A percentile compares a stretch with the other conserved stretches of the same genome.
phyloP scores from a whole-genome alignment of 2,888 invertebrate species.

The Beris chalybata region DNA sequence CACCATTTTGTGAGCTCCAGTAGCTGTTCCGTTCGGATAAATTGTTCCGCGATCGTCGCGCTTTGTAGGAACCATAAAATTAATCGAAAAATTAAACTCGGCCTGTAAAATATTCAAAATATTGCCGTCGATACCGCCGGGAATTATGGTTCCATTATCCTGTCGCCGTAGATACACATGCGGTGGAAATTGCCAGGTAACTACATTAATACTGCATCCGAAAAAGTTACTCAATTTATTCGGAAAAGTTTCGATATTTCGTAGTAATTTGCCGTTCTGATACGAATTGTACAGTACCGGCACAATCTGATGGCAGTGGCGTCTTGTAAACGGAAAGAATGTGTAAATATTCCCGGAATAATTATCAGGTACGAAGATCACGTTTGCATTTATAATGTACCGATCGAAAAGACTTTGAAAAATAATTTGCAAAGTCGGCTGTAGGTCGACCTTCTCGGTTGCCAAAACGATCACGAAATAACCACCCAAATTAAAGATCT shows the following conservation, averaged over 20 bases:
- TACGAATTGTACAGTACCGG: conserved; percentile 32
- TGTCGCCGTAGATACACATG: conserved; percentile 24
- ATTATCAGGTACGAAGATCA: conserved; percentile 8
- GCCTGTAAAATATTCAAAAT: conserved; percentile 29
- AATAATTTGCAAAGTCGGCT: conserved; percentile 7
- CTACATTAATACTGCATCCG: conserved; percentile 29
- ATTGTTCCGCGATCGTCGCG: conserved; percentile 31
- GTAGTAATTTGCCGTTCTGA: conserved; percentile 14
- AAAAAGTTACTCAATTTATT: conserved; percentile 34
- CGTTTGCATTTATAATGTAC: conserved; percentile 29
- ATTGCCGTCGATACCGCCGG: conserved; percentile 35
- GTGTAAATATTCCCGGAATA: conserved; percentile 31
- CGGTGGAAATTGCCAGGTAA: conserved; percentile 31
- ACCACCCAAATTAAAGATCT: conserved; percentile 22
- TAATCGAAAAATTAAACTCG: conserved; percentile 33
- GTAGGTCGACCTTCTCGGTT: background rate
- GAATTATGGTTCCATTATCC: conserved; percentile 11
- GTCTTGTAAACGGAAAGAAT: conserved; percentile 35
- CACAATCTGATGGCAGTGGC: conserved; percentile 27
- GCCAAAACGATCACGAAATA: conserved; percentile 24
- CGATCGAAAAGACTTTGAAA: conserved; percentile 29
- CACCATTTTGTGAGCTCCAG: conserved; percentile 34
- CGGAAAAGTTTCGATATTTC: conserved; percentile 30
- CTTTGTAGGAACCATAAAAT: background rate
- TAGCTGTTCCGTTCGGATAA: conserved; percentile 29